Percentiles rank a stretch among this genome's conserved stretches.
phyloP scores from a whole-genome alignment of 2,888 invertebrate species.

The Congeria kusceri region DNA sequence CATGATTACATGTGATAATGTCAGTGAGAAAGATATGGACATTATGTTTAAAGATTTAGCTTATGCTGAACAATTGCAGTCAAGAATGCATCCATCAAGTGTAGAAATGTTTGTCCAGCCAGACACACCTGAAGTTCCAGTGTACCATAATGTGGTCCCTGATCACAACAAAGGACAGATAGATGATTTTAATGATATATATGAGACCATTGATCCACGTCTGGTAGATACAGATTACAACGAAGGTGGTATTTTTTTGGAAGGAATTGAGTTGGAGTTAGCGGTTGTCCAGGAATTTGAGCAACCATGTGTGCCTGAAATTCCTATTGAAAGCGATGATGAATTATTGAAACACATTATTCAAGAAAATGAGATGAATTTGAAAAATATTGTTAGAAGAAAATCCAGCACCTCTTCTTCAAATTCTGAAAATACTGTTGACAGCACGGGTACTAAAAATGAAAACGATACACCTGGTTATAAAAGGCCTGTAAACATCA shows the following conservation, averaged over 20 bases:
- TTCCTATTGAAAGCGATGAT: slow-evolving; percentile 44
- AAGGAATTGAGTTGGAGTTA: neutral
- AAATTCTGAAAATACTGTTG: too few relatives aligned
- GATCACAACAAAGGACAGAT: too few relatives aligned
- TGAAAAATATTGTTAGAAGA: slow-evolving; percentile 21
- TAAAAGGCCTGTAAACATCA: too few relatives aligned
- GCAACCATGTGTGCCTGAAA: neutral
- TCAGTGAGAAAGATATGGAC: slow-evolving; percentile 2
- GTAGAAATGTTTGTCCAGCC: neutral
- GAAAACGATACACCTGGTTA: too few relatives aligned
- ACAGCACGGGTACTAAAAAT: too few relatives aligned
- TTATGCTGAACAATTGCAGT: slow-evolving; percentile 30
- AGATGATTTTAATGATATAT: too few relatives aligned
- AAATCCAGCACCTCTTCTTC: slow-evolving; percentile 24
- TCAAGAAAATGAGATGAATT: slow-evolving; percentile 25
- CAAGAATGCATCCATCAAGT: neutral
- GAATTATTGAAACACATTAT: slow-evolving; percentile 45
- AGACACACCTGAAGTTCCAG: too few relatives aligned
- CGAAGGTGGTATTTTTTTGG: too few relatives aligned
- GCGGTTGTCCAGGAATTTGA: neutral
- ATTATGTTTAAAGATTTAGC: neutral
- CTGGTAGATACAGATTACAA: too few relatives aligned
- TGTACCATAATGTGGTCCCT: too few relatives aligned
- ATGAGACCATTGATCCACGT: too few relatives aligned
- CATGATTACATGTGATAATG: slow-evolving; percentile 29